Base-by-base conservation (phyloP, 2,113 vertebrate genomes). In the Campylorhamphus procurvoides region DNA sequence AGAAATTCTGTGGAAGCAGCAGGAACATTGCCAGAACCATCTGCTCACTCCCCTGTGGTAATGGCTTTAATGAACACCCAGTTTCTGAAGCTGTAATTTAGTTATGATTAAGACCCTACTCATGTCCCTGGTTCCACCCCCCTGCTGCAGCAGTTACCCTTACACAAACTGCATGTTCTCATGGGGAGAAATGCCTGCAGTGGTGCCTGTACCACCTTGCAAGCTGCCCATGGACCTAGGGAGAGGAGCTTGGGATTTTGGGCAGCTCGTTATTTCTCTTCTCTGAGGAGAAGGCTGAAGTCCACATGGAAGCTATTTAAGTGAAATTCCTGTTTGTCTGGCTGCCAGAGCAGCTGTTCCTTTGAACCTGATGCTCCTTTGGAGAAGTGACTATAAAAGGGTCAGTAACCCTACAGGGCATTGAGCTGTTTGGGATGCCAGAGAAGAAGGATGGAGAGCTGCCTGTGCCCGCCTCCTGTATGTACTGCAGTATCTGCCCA, bases 91-190 rank as follows among this genome's bases (percentile, higher is more conserved):
- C 15, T 79, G 67, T 73, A 79, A n/a, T 66, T 90, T 33, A 49
- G 31, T 71, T 76, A 40, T 12, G 20, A 35, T 23, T 71, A 39
- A 80, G 68, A n/a, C 17, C 11, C n/a, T 80, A 14, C 50, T 72
- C 24, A 13, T 0, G 2, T 18, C 4, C 3, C 14, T 14, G 8
- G 11, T 8, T 29, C 37, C 14, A 3, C 5, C 1, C 3, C 18
- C 40, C 8, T 5, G 22, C 19, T 55, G 18, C 22, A 69, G n/a
- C n/a, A 89, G 40, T 33, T 56, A 24, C 20, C 20, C 56, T 46
- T 29, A 55, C 9, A 15, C 0, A 63, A 56, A 23, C 17, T 23
- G 18, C 25, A 14, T 0, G 1, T 28, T n/a, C 1, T 3, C 4
- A 33, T 52, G 33, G 39, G 68, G n/a, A 56, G 27, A 83, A 80